Evolutionary conservation across 2,888 invertebrate species (phyloP), one percentile per base, ranked within the genome.

Genomic region (Meta bourneti): DNA sequence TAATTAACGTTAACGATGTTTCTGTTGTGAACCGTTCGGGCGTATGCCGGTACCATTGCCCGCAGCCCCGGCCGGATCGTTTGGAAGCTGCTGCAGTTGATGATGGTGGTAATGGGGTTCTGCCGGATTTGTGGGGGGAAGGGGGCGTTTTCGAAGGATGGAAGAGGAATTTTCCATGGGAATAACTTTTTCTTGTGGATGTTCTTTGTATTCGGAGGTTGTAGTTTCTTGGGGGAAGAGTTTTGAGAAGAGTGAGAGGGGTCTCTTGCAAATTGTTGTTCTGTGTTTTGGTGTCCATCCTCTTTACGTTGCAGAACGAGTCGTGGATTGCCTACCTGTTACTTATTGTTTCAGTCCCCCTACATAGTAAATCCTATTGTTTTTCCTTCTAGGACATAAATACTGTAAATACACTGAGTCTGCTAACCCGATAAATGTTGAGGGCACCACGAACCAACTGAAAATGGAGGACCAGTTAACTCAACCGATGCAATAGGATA

Each of bases 1-100:
- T 87, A 91, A 87, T 91, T 87, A 91, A 87, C 87, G 87, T 61
- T 91, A 91, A 91, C 87, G 91, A 91, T 83, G 91, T 87, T 91
- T 87, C 87, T 87, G 77, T 86, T 86, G 81, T 51, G 74, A 69
- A 61, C 70, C 82, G 89, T 69, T 82, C 54, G 72, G 48, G 72
- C 87, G 79, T 72, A 75, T 81, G 74, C 77, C 70, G 34, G 34
- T 34, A 34, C 34, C 34, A 4, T 85, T 54, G 34, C 34, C 34
- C 34, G 34, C 34, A 19, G 19, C 79, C 49, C 79, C 70, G 71
- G 51, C 19, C 34, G 82, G 19, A 72, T 82, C 71, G 82, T 82
- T 82, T 82, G 82, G 75, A 16, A 34, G 34, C 72, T 51, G 72
- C 49, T 82, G 72, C 82, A 69, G 70, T 78, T 48, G 79, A 71